Evolutionary conservation across 2,113 vertebrate species (phyloP), one percentile per base, ranked within the genome.

Genomic region (Burhinus oedicnemus): DNA sequence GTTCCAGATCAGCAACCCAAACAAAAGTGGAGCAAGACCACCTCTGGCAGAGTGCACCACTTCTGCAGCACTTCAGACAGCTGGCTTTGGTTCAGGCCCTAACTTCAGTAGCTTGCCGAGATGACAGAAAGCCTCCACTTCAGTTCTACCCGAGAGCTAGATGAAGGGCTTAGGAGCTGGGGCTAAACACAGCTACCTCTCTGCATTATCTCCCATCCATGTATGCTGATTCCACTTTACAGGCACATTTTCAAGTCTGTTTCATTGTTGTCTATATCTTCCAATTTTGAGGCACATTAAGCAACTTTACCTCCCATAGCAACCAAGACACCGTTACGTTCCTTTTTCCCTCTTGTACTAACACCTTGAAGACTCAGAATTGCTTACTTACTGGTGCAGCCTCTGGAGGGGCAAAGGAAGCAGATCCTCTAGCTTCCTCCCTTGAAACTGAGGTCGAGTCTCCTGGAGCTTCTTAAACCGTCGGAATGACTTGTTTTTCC

Each of bases 401-500:
- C 99, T 98, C 89, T 98, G 97, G 49, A 99, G 82, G 9, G 99
- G 99, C 71, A 99, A 98, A 42, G 97, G 96, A 69, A 99, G 99
- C 20, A 99, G 80, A 25, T 99, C 99, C 91, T 99, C 99, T 15
- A 99, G 98, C 47, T 79, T 96, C 29, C 89, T 97, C 42, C 98
- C 98, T 62, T 90, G 96, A 96, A 99, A 99, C 90, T 99, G 99
- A 10, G 98, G 98, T 65, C 99, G 98, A 25, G 98, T 95, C 84
- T 99, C 99, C 96, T 99, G 99, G 15, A 99, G 98, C 70, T 96
- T 98, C 95, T 99, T 99, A 78, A 99, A 99, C 3, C 98, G 98
- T 54, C 97, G 97, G 96, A 99, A 99, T 26, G 98, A 96, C 91
- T 99, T 99, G 83, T 98, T 99, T 96, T 98, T 99, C 96, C 97